Conservation (phyloP, 1,140 invertebrate genomes). For the Tribolium madens region DNA sequence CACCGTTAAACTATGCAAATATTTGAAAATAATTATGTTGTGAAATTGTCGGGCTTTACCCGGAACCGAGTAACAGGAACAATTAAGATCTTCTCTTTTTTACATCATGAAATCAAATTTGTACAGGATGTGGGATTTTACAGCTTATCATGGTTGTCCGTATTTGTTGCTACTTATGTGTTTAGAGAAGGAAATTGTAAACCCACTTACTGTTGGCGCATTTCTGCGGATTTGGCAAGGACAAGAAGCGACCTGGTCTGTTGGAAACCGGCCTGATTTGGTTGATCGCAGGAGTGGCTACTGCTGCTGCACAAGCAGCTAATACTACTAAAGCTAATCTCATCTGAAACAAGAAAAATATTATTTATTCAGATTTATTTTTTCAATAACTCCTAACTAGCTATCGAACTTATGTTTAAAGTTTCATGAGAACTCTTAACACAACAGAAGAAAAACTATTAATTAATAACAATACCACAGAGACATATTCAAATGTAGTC, state of each 20-base stretch:
- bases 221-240: slow-evolving; percentile 82
- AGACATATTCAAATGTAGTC: too few relatives aligned
- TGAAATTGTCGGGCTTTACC: background rate
- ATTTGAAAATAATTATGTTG: background rate
- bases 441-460: too few relatives aligned
- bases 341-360: slow-evolving; percentile 58
- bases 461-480: too few relatives aligned
- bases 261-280: slow-evolving; percentile 61
- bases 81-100: background rate
- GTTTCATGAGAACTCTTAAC: too few relatives aligned
- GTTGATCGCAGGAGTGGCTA: slow-evolving; percentile 55
- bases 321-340: slow-evolving; percentile 54
- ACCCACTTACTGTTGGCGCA: slow-evolving; percentile 82
- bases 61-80: background rate
- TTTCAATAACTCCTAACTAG: too few relatives aligned
- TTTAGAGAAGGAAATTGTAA: background rate
- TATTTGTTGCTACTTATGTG: background rate
- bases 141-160: background rate
- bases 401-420: too few relatives aligned
- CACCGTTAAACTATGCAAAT: background rate
- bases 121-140: background rate
- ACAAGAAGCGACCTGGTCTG: slow-evolving; percentile 78
- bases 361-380: too few relatives aligned
- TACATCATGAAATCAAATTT: background rate
- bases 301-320: slow-evolving; percentile 50